Conservation (phyloP, 2,888 invertebrate genomes). For the Empis livida region DNA sequence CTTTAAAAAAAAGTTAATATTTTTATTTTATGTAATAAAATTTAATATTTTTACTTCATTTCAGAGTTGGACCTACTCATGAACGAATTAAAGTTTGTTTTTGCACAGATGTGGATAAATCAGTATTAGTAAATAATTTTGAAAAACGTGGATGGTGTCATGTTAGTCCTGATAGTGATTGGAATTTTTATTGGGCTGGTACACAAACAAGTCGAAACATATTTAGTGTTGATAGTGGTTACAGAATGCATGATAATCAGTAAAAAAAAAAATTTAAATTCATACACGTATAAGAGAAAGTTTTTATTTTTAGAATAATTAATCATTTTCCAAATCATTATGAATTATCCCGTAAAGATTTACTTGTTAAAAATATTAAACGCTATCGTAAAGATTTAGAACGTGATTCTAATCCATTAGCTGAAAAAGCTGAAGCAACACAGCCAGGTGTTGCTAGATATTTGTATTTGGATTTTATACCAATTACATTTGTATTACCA, state of each 20-base stretch:
- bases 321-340: constrained; percentile 96
- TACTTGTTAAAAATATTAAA: constrained; percentile 92
- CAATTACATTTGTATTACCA: constrained; percentile 85
- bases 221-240: constrained; percentile 85
- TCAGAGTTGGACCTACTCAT: constrained; percentile 17
- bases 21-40: neutral
- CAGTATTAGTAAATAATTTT: constrained; percentile 82
- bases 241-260: constrained; percentile 87
- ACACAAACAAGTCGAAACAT: constrained; percentile 82
- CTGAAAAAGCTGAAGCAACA: constrained; percentile 51
- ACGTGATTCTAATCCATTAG: constrained; percentile 74
- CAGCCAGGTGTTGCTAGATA: constrained; percentile 56
- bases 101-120: constrained; percentile 63
- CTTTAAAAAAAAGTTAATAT: too few species aligned
- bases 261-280: constrained; percentile 30
- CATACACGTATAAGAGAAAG: neutral
- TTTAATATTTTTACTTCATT: constrained; percentile 8
- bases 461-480: constrained; percentile 79
- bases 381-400: constrained; percentile 86
- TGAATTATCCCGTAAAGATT: constrained; percentile 88
- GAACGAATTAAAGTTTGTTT: constrained; percentile 28
- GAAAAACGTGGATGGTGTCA: constrained; percentile 77
- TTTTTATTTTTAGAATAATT: constrained; percentile 49
- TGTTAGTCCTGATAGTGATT: constrained; percentile 80
- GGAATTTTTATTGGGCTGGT: constrained; percentile 94